A percentile compares a stretch with the other conserved stretches of the same genome.
These are phyloP conservation scores for Holothuria glaberrima DNA, from an alignment of 35 echinoderm and acorn worm genomes.

Conservation along the genomic window DNA sequence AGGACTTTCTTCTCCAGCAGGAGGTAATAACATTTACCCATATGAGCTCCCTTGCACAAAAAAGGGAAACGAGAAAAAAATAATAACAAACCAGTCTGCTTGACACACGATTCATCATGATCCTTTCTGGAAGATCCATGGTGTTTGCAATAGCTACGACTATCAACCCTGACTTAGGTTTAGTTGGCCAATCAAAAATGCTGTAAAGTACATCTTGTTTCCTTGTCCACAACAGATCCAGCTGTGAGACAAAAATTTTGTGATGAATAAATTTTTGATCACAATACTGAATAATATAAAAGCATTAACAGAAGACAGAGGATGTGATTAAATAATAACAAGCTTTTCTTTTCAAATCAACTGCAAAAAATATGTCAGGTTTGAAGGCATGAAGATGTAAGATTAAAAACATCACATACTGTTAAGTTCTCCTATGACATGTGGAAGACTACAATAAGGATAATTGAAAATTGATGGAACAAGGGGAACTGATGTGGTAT, in stretches of 20 bases:
- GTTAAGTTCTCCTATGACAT: too few relatives aligned
- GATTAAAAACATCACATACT: too few relatives aligned
- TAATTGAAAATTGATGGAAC: too few relatives aligned
- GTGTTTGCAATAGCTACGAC: conserved; percentile 98
- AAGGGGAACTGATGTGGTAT: too few relatives aligned
- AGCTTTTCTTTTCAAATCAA: not conserved
- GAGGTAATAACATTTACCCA: too few relatives aligned
- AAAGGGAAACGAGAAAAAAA: not conserved
- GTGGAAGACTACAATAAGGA: too few relatives aligned
- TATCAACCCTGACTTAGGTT: conserved; percentile 82
- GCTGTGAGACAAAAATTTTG: not conserved
- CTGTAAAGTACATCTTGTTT: conserved; percentile 96
- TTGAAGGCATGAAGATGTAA: too few relatives aligned
- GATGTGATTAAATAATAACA: too few relatives aligned
- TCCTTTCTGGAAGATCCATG: conserved; percentile 96
- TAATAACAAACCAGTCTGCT: conserved; percentile 82
- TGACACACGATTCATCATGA: conserved; percentile 97
- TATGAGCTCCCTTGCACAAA: not conserved
- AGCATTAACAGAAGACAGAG: too few relatives aligned
- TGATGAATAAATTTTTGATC: not conserved
- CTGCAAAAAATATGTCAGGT: too few relatives aligned
- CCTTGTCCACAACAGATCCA: conserved; percentile 97
- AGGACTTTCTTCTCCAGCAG: too few relatives aligned
- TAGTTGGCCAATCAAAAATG: conserved; percentile 98
- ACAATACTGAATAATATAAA: too few relatives aligned